Evolutionary conservation across 2,888 invertebrate genomes (phyloP).

Genomic region (Drosophila prostipennis): DNA sequence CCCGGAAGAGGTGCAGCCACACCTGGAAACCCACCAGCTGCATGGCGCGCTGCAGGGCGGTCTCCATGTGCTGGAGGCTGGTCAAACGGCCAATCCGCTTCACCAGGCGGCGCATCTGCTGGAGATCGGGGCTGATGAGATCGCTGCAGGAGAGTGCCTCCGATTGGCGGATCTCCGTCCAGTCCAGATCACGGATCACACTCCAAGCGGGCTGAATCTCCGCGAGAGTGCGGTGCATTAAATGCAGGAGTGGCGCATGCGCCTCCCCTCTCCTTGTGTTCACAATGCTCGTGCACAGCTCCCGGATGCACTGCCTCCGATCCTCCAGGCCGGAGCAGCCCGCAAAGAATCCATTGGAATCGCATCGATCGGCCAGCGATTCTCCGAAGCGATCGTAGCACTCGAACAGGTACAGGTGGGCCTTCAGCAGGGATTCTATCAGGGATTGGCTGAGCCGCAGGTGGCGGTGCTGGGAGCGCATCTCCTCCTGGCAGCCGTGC

Average conservation of each 20-base stretch:
- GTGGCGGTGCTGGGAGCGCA: conserved; percentile 33
- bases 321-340: conserved; percentile 9
- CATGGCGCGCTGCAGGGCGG: conserved; percentile 54
- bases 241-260: conserved; percentile 48
- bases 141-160: conserved; percentile 10
- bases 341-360: conserved; percentile 32
- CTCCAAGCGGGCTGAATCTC: conserved; percentile 57
- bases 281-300: conserved; percentile 49
- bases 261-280: conserved; percentile 52
- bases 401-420: conserved; percentile 58
- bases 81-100: conserved; percentile 56
- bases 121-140: conserved; percentile 30
- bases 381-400: conserved; percentile 56
- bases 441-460: conserved; percentile 44
- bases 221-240: conserved; percentile 54
- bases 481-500: conserved; percentile 48
- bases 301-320: conserved; percentile 32
- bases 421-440: conserved; percentile 66
- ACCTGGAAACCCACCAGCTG: conserved; percentile 39
- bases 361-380: conserved; percentile 37
- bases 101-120: conserved; percentile 59
- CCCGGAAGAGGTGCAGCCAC: conserved; percentile 60
- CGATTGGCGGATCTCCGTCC: conserved; percentile 39
- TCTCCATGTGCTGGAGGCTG: conserved; percentile 37
- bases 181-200: conserved; percentile 54